Evolutionary conservation across 2,113 vertebrate species (phyloP).

Genomic region (Vombatus ursinus): DNA sequence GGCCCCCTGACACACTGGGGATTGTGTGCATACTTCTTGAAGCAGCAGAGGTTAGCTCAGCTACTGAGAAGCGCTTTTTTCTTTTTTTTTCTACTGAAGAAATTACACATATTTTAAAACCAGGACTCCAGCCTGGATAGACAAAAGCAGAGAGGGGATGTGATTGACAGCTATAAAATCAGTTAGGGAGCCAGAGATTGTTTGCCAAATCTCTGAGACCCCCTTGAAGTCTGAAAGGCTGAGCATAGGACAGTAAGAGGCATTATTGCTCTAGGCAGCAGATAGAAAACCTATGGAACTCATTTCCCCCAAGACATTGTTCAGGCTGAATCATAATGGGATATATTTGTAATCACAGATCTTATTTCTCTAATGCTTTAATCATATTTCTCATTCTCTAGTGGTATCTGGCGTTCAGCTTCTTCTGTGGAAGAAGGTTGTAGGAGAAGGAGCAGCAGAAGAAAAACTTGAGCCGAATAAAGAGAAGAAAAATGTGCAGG

Average conservation of each 20-base stretch:
- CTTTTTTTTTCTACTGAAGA: slow-evolving; percentile 60
- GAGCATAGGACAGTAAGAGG: neutral
- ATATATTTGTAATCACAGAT: neutral
- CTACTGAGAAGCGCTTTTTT: slow-evolving; percentile 46
- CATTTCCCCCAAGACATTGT: neutral
- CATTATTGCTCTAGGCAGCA: neutral
- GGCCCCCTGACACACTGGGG: slow-evolving; percentile 36
- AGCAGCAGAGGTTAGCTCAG: slow-evolving; percentile 49
- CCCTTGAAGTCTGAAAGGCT: neutral
- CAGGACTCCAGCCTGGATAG: slow-evolving; percentile 13
- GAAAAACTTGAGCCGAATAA: neutral
- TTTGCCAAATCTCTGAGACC: slow-evolving; percentile 13
- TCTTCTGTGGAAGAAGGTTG: neutral
- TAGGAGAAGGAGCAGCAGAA: neutral
- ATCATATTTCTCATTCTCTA: neutral
- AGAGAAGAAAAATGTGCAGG: neutral
- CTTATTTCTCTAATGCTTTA: neutral
- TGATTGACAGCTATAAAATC: slow-evolving; percentile 38
- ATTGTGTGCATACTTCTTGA: slow-evolving; percentile 70
- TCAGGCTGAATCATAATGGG: neutral
- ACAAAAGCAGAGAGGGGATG: neutral
- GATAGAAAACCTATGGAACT: neutral
- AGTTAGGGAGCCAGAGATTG: neutral
- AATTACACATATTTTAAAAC: slow-evolving; percentile 65
- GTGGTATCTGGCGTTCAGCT: neutral